phyloP scores from a whole-genome alignment of 2,888 invertebrate species.

The Erebia palarica region DNA sequence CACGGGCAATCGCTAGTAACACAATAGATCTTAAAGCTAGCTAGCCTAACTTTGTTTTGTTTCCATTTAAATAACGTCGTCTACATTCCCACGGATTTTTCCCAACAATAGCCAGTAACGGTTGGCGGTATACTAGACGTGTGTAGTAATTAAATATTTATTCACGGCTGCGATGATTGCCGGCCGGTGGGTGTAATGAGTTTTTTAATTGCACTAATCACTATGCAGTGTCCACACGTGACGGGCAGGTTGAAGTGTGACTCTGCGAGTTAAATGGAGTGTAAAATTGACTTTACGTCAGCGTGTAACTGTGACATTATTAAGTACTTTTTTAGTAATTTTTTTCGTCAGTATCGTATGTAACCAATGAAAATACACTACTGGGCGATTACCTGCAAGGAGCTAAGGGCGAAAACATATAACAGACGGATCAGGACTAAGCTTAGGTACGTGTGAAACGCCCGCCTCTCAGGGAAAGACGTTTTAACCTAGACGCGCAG shows the following conservation, averaged over 20 bases:
- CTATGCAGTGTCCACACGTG: slow-evolving; percentile 43
- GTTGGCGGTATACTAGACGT: slow-evolving; percentile 17
- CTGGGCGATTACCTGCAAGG: too few relatives aligned
- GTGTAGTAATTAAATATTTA: slow-evolving; percentile 53
- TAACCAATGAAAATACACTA: too few relatives aligned
- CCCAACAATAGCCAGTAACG: slow-evolving; percentile 31
- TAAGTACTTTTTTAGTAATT: neutral
- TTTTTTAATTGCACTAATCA: slow-evolving; percentile 61
- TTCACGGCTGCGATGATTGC: slow-evolving; percentile 53
- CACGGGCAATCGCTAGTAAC: too few relatives aligned
- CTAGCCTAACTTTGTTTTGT: too few relatives aligned
- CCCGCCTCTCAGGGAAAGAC: too few relatives aligned
- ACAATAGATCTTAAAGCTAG: too few relatives aligned
- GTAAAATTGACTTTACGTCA: slow-evolving; percentile 23
- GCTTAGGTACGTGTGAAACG: too few relatives aligned
- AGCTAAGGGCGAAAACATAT: too few relatives aligned
- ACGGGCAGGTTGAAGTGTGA: slow-evolving; percentile 38
- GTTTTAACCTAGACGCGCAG: too few relatives aligned
- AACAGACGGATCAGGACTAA: too few relatives aligned
- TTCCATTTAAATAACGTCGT: slow-evolving; percentile 1
- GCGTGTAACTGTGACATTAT: slow-evolving; percentile 4
- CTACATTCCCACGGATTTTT: slow-evolving; percentile 43
- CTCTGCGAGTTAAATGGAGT: slow-evolving; percentile 31
- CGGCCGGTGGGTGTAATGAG: slow-evolving; percentile 53
- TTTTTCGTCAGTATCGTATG: too few relatives aligned